Evolutionary conservation across 2,797 vertebrate genomes (phyloP), one percentile per base, ranked within the genome.

Genomic region (Garrulus glandarius): DNA sequence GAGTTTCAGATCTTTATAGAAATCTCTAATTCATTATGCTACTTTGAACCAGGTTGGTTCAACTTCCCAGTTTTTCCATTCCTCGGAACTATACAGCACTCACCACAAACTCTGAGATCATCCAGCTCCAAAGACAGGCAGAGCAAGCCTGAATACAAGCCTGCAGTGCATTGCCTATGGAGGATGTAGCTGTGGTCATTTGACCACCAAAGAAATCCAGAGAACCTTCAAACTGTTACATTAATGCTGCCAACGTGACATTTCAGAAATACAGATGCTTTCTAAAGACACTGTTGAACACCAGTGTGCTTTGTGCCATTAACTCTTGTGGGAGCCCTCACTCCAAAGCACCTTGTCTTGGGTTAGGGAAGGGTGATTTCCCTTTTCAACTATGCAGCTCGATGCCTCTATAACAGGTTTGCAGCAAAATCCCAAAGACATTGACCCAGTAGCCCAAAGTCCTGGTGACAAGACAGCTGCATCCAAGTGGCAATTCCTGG

Each of bases 391-490:
- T 23, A 3, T 34, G 49, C 61, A 87, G 43, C 36, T 65, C 59
- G 9, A 50, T 17, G n/a, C 41, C 30, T 41, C 67, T 34, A 0
- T 7, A 50, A 27, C 13, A 41, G 41, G 16, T 41, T 8, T 41
- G 41, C 41, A 64, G 49, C 21, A 63, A 92, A 92, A 63, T 63
- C 36, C 47, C 53, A n/a, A 26, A 43, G 26, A 47, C 49, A 43
- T 1, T 0, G 11, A 39, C 20, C 12, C 57, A n/a, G 41, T 2
- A 52, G 37, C 30, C 56, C 11, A 6, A 84, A 85, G 37, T 15
- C 12, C 29, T 8, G 5, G 23, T 36, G 57, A 39, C 0, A 1
- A 44, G 34, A 8, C 13, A 69, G 24, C 2, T 64, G 32, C 8
- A 36, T 50, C 43, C 60, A n/a, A 29, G 57, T 13, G 37, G 65